These are phyloP conservation scores for Chionodraco myersi DNA, from an alignment of 2,113 vertebrate genomes.

Conservation along the genomic window DNA sequence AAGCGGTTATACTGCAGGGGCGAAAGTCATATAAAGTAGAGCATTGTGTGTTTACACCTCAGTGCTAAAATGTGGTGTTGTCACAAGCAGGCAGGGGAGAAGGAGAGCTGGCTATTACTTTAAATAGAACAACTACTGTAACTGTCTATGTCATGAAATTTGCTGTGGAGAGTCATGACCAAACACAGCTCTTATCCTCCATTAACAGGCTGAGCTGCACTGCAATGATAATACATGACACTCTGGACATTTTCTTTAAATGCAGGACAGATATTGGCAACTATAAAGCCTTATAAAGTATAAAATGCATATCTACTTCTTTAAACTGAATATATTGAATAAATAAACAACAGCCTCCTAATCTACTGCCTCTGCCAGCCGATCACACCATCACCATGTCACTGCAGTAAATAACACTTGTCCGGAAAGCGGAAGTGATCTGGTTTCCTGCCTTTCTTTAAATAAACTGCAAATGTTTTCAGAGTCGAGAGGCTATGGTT, in stretches of 20 bases:
- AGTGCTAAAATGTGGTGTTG: constrained; percentile 43
- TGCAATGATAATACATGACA: neutral
- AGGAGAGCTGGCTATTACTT: neutral
- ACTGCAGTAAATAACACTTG: neutral
- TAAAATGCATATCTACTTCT: constrained; percentile 4
- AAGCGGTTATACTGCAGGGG: neutral
- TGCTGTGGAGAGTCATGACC: neutral
- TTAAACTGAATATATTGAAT: neutral
- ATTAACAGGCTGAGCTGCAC: constrained; percentile 2
- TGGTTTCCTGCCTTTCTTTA: constrained; percentile 1
- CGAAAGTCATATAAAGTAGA: constrained; percentile 1
- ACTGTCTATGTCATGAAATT: neutral
- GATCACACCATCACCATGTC: neutral
- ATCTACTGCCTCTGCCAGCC: neutral
- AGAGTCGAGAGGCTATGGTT: neutral
- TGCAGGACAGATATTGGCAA: neutral
- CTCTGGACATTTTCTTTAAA: constrained; percentile 4
- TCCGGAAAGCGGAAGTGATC: constrained; percentile 46
- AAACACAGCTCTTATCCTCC: constrained; percentile 4
- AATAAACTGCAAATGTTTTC: neutral
- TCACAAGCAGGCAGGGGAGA: constrained; percentile 1
- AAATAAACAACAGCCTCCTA: neutral
- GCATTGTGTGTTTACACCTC: constrained; percentile 46
- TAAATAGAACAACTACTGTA: neutral
- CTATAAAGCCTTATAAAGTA: constrained; percentile 1